These are phyloP conservation scores for Lymantria monacha DNA, from an alignment of 2,888 invertebrate genomes.

Conservation along the genomic window DNA sequence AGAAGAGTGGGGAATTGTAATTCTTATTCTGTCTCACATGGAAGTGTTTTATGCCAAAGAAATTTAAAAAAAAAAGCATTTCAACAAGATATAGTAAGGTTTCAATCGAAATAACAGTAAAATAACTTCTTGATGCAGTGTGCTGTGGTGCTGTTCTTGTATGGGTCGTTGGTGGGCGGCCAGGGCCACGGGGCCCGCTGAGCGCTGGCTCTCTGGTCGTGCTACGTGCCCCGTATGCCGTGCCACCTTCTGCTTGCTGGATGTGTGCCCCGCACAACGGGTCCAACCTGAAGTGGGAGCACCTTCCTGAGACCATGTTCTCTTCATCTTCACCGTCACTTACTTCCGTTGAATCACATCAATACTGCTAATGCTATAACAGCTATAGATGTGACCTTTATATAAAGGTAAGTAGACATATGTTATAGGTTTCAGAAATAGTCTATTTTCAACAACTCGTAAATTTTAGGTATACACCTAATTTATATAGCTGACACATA, in stretches of 20 bases:
- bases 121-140: conserved; percentile 66
- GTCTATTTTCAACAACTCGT: too few relatives aligned
- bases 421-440: too few relatives aligned
- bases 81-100: too few relatives aligned
- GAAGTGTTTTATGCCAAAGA: too few relatives aligned
- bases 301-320: not conserved
- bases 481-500: too few relatives aligned
- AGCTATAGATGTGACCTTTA: not conserved
- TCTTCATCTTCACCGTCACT: conserved; percentile 2
- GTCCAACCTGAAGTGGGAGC: conserved; percentile 11
- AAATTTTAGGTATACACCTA: too few relatives aligned
- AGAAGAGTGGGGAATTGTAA: too few relatives aligned
- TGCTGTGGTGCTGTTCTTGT: conserved; percentile 95
- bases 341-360: not conserved
- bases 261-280: conserved; percentile 83
- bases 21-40: too few relatives aligned
- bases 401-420: too few relatives aligned
- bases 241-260: conserved; percentile 91
- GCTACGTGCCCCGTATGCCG: conserved; percentile 95
- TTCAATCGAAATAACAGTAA: too few relatives aligned
- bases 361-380: not conserved
- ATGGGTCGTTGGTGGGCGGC: conserved; percentile 95
- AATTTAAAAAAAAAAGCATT: too few relatives aligned
- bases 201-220: conserved; percentile 90
- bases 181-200: conserved; percentile 86